Base-by-base conservation (phyloP, 2,888 invertebrate genomes). In the Penaeus monodon region DNA sequence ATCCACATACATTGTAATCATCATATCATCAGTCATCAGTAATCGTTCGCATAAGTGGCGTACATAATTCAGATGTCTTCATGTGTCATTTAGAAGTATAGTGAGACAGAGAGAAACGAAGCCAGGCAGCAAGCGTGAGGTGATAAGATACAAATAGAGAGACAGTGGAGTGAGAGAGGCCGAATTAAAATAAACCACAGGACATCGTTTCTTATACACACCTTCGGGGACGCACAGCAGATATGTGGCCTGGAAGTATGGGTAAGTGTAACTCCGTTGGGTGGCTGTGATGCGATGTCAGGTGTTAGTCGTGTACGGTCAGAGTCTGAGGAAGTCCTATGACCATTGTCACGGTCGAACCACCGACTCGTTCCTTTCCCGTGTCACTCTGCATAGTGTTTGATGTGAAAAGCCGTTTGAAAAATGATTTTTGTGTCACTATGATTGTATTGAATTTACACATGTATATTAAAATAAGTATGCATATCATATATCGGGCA, bases 331-430 rank as follows among this genome's bases (percentile, higher is more conserved):
- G 29, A 27, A 33, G 27, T n/a, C n/a, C 27, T 0, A 82, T 22
- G 8, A 8, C 29, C 82, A 73, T 57, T 10, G n/a, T 63, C n/a
- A 73, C 57, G 2, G 29, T 73, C 27, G 73, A 10, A 38, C 33
- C 14, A 64, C 74, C 1, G 77, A 83, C 63, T 87, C 83, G 70
- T 87, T 83, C 68, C 83, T 70, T 22, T 79, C 86, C n/a, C 83
- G 83, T 20, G 57, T 70, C 27, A 87, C 79, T 38, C 86, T 87
- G 29, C 1, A 68, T 24, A 49, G 0, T n/a, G 29, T 6, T 33
- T 76, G 33, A 33, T n/a, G 6, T 24, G 33, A 57, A 27, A 24
- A 22, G 14, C 3, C 12, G 24, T n/a, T 12, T 79, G n/a, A 8
- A 20, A 57, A n/a, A 20, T 57, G 20, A 14, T 7, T 14, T 22